Base-by-base conservation (phyloP, 92 coral and sea anemone species). In the Palythoa grandiflora region DNA sequence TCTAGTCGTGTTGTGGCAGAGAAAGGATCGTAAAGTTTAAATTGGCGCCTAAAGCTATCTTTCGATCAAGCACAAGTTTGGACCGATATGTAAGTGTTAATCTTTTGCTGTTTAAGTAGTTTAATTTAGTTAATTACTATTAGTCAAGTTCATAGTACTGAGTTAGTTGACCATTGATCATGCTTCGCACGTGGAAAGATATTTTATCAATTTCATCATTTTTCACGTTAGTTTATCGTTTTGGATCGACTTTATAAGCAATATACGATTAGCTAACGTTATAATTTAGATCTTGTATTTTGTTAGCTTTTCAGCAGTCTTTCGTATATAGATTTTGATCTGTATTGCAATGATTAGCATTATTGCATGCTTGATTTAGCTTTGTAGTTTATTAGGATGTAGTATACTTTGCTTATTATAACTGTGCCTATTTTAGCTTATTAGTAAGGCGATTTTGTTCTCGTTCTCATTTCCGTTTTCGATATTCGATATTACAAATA, bases 1-100 rank as follows among this genome's bases (percentile, higher is more conserved):
- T 66, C 9, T 66, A 66, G 72, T 66, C 72, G 72, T 66, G 9
- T 4, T 1, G 0, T 71, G 3, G 76, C 76, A 71, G n/a, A 71
- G 76, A 71, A 71, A 71, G 76, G 76, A 37, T 71, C 76, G 76
- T 71, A 71, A 71, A 38, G 76, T 71, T 71, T 71, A 71, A 71
- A 47, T 71, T 71, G 76, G 76, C 28, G 28, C 28, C 28, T 28
- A 28, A 28, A 28, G 28, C 28, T 28, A 28, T 28, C 28, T 28
- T 28, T 28, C 28, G 28, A 28, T 28, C 28, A 28, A 28, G 28
- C 28, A 28, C 28, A 28, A 28, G 28, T 28, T 28, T 28, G 28
- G 28, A 28, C 28, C 28, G 28, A 28, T 28, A 28, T 28, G 28
- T 28, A 28, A 28, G 28, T 28, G 28, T 28, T 28, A 28, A 28